Base-by-base conservation (phyloP, 23 tunicate species). In the Phallusia fumigata region DNA sequence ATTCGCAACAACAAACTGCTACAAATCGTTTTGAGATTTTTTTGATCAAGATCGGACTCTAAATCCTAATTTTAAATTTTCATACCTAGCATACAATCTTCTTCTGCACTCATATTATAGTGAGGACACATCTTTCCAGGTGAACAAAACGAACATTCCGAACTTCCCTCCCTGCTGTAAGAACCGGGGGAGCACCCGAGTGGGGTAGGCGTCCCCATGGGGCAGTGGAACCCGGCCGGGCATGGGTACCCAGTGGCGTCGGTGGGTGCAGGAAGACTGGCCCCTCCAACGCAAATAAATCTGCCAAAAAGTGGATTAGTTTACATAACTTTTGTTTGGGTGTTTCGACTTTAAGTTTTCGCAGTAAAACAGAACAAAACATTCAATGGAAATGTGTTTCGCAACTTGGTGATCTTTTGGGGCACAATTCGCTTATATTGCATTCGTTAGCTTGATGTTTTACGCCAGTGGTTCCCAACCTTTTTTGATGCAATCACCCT, bases 191-290 rank as follows among this genome's bases (percentile, higher is more conserved):
- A 74, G 65, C 99, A 96, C 22, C 90, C 88, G 19, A 82, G 33
- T 0, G 96, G 88, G 36, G 81, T 35, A 0, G 88, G 33, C 31
- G 85, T 84, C 19, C 96, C 99, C 31, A 86, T 81, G 18, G 96
- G 96, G 49, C 99, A 96, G 85, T 77, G 76, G 36, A 34, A 88
- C 30, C 99, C 99, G 19, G 31, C 64, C n/a, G 99, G 99, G 58
- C 99, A 96, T 31, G 87, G 90, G 64, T 91, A 93, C 3, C 95
- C 99, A 0, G 93, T 91, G 1, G 82, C 36, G 73, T 96, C 99
- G 36, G 34, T 81, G 30, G 99, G 99, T 35, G 73, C 64, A 0
- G 88, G 64, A 0, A 80, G 1, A 0, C 24, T 34, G 30, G 90
- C 85, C 10, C 92, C 89, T 35, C 87, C 90, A 24, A 79, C 58